Conservation (phyloP, 2,113 vertebrate species). For the Reinhardtius hippoglossoides region DNA sequence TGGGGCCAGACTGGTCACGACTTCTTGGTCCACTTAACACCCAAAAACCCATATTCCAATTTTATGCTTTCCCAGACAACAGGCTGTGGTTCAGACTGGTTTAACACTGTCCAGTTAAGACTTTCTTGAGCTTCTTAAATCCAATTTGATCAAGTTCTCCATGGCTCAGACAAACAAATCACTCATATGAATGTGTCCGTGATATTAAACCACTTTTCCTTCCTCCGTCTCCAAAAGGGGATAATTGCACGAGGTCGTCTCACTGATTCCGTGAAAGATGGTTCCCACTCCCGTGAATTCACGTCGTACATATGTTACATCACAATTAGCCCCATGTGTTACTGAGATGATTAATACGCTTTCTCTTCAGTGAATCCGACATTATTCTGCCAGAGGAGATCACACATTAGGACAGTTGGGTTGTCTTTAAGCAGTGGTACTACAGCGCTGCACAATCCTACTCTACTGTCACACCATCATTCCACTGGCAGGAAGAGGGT, state of each 20-base stretch:
- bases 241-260: conserved; percentile 17
- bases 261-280: conserved; percentile 32
- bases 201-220: conserved; percentile 10
- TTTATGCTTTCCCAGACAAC: conserved; percentile 38
- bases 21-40: conserved; percentile 16
- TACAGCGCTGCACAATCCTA: conserved; percentile 10
- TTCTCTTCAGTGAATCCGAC: conserved; percentile 3
- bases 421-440: conserved; percentile 30
- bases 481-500: conserved; percentile 34
- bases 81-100: conserved; percentile 45
- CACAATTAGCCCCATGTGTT: conserved; percentile 31
- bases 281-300: background rate
- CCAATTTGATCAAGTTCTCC: conserved; percentile 42
- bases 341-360: conserved; percentile 35
- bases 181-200: conserved; percentile 22
- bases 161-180: conserved; percentile 10
- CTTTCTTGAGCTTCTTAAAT: conserved; percentile 46
- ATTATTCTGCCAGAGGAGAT: conserved; percentile 33
- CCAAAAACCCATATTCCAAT: conserved; percentile 43
- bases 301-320: conserved; percentile 32
- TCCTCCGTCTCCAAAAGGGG: background rate
- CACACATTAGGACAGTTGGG: conserved; percentile 19
- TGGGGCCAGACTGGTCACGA: conserved; percentile 8
- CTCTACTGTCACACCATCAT: conserved; percentile 1
- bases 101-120: conserved; percentile 38